Conservation (phyloP, 1,140 invertebrate genomes). For the Atta cephalotes region DNA sequence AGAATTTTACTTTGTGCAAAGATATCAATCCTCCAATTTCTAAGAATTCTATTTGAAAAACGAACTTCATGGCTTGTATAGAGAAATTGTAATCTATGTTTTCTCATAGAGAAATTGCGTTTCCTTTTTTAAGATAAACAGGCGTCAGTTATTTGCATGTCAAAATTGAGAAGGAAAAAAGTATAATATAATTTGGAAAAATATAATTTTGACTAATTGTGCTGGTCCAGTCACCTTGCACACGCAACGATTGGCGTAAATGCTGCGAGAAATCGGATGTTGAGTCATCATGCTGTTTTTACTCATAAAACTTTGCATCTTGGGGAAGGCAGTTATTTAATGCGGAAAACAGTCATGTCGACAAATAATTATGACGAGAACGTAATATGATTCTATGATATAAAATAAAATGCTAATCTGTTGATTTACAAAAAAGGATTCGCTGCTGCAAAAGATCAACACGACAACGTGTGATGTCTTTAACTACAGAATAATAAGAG, state of each 20-base stretch:
- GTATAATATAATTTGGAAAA: not conserved
- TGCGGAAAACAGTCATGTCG: not conserved
- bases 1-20: too few relatives aligned
- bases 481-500: not conserved
- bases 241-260: not conserved
- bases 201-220: not conserved
- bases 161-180: not conserved
- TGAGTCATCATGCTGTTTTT: constrained; percentile 63
- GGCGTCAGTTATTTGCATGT: not conserved
- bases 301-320: constrained; percentile 16
- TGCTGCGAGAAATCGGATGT: constrained; percentile 28
- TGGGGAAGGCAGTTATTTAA: constrained; percentile 19
- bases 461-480: not conserved
- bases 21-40: not conserved
- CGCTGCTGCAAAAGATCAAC: not conserved
- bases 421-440: not conserved
- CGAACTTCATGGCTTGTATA: not conserved
- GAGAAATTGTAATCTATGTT: not conserved
- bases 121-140: not conserved
- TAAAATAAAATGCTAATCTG: not conserved
- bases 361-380: constrained; percentile 17
- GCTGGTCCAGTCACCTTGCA: not conserved
- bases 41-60: not conserved
- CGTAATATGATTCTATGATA: not conserved
- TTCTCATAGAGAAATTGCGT: not conserved